Evolutionary conservation across 2,113 vertebrate species (phyloP).

Genomic region (Siniperca knerii): DNA sequence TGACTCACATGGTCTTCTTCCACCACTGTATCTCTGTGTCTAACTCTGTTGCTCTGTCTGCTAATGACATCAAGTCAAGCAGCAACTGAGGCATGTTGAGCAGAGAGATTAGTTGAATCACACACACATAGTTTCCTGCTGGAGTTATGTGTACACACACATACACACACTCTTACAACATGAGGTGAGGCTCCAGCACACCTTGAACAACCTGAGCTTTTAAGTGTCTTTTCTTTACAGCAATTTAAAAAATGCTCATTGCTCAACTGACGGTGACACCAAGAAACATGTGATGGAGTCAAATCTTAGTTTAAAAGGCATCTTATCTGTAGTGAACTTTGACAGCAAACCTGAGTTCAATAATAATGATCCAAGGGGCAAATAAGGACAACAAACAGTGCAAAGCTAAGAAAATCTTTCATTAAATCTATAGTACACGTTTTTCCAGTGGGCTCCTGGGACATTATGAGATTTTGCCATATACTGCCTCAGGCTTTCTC

Average conservation of each 20-base stretch:
- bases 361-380: not conserved
- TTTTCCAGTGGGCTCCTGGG: not conserved
- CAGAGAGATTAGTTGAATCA: constrained; percentile 23
- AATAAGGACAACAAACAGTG: not conserved
- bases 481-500: not conserved
- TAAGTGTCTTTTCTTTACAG: not conserved
- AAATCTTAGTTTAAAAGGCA: not conserved
- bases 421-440: not conserved
- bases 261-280: not conserved
- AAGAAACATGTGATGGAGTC: not conserved
- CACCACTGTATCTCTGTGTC: not conserved
- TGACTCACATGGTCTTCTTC: constrained; percentile 32
- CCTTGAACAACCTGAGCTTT: constrained; percentile 31
- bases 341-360: not conserved
- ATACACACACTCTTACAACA: constrained; percentile 29
- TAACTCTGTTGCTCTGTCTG: not conserved
- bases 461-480: not conserved
- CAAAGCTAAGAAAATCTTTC: not conserved
- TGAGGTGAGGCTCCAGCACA: constrained; percentile 36
- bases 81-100: constrained; percentile 34
- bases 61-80: constrained; percentile 11
- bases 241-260: not conserved
- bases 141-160: constrained; percentile 44
- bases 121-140: constrained; percentile 63
- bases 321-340: not conserved